Base-by-base conservation (phyloP, 2,797 vertebrate genomes). In the Mormyrus proboscirostris region DNA sequence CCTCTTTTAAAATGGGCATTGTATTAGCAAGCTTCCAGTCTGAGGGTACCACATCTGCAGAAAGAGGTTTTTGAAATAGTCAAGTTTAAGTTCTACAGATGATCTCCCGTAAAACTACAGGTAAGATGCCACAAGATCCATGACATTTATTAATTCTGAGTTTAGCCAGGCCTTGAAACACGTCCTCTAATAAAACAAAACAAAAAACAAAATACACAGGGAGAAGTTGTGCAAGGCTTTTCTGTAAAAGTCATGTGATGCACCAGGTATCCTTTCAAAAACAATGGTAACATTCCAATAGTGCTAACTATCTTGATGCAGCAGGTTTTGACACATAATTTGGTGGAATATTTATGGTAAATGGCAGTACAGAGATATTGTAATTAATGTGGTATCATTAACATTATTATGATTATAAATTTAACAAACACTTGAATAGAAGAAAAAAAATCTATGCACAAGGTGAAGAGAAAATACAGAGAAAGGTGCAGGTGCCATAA, bases 321-420 rank as follows among this genome's bases (percentile, higher is more conserved):
- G 69, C 33, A 76, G 69, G 33, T 38, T 76, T 12, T 85, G 9
- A 85, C 83, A 85, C 44, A 51, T 50, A 14, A 14, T 85, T 29
- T 85, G 49, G n/a, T 85, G 22, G 49, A 51, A 50, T 51, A 85
- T 25, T 51, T 49, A 50, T 85, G 22, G 9, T 33, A 51, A 14
- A 22, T 53, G 50, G 83, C 44, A 33, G 49, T 47, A 85, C 82
- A 51, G 33, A 85, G 49, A 50, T 50, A 16, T 85, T 53, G n/a
- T n/a, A 85, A 85, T 85, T 85, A 85, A 22, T 47, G 49, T 49
- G 47, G 19, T 22, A 85, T 85, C 19, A 51, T 51, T 85, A 85
- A 85, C 44, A 50, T 85, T 85, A 76, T 76, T 76, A 76, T 38
- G n/a, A 51, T 85, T 85, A 51, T 85, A 51, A 85, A 49, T 22